Conservation (phyloP, 2,797 vertebrate genomes). For the Spinibarbus caldwelli region DNA sequence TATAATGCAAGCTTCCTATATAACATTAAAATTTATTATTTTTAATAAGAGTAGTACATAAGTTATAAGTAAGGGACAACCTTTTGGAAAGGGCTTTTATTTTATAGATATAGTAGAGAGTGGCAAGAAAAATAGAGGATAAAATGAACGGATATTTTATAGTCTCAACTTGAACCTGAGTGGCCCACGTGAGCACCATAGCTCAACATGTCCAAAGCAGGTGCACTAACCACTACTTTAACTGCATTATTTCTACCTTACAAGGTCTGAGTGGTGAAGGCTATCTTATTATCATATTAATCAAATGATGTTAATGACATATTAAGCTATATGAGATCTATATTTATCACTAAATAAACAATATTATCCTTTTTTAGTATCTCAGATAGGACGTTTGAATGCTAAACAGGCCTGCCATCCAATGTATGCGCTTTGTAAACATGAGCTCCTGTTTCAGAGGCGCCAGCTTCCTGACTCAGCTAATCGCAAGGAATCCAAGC, state of each 20-base stretch:
- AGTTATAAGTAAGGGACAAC: not conserved
- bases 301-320: not conserved
- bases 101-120: not conserved
- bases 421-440: constrained; percentile 30
- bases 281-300: not conserved
- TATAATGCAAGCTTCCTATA: too few species aligned
- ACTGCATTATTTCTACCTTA: not conserved
- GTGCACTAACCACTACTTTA: not conserved
- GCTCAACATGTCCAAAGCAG: not conserved
- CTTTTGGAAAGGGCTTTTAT: not conserved
- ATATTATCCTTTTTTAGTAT: constrained; percentile 11
- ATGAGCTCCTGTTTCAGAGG: constrained; percentile 42
- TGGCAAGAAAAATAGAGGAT: not conserved
- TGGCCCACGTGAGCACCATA: not conserved
- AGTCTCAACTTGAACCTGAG: too few species aligned
- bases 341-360: constrained; percentile 11
- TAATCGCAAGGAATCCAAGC: constrained; percentile 54
- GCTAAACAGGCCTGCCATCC: not conserved
- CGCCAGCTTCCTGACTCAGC: constrained; percentile 52
- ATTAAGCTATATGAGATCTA: not conserved
- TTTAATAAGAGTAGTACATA: not conserved
- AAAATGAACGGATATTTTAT: not conserved
- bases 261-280: not conserved
- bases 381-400: not conserved
- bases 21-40: not conserved